These are phyloP conservation scores for Zaprionus kolodkinae DNA, from an alignment of 1,140 invertebrate species.

Conservation along the genomic window DNA sequence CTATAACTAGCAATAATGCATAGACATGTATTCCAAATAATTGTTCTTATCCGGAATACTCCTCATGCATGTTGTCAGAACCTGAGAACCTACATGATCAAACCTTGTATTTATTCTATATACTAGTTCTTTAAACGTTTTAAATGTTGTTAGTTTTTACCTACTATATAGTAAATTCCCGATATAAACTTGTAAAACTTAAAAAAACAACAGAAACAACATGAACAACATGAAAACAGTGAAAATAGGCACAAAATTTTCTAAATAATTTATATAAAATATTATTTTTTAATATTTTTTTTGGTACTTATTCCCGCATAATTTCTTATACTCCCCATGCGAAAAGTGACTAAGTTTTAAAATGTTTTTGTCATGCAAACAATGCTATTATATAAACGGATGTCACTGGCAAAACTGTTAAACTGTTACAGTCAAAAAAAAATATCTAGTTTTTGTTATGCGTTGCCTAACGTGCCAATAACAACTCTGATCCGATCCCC, in stretches of 20 bases:
- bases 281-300: neutral
- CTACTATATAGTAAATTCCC: slow-evolving; percentile 1
- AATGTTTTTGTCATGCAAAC: neutral
- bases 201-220: slow-evolving; percentile 12
- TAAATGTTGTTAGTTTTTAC: slow-evolving; percentile 37
- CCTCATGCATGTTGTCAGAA: neutral
- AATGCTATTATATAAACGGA: neutral
- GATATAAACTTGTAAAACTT: slow-evolving; percentile 5
- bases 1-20: neutral
- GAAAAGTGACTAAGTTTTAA: neutral
- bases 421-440: neutral
- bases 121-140: slow-evolving; percentile 22
- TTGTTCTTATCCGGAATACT: neutral
- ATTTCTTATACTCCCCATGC: neutral
- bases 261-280: neutral
- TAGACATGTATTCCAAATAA: neutral
- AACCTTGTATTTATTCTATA: slow-evolving; percentile 19
- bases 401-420: neutral
- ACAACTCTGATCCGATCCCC: neutral
- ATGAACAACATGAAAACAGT: slow-evolving; percentile 34
- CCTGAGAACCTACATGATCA: neutral
- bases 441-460: neutral
- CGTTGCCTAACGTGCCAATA: neutral
- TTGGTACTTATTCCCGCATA: neutral
- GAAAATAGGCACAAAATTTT: slow-evolving; percentile 8